These are phyloP conservation scores for Bettongia penicillata DNA, from an alignment of 2,113 vertebrate species.

Conservation along the genomic window DNA sequence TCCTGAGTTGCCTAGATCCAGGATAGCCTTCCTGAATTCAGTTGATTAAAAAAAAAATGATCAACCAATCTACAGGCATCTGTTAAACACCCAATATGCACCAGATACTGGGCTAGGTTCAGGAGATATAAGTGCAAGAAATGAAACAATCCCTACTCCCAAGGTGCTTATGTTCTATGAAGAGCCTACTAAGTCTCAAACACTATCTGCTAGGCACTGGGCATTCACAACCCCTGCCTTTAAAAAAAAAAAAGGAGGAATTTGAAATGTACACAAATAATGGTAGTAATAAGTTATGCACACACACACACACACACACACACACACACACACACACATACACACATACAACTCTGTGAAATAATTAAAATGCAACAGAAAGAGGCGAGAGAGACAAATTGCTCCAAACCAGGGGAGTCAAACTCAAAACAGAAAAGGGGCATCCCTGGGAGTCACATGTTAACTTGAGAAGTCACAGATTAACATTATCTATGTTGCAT, in stretches of 20 bases:
- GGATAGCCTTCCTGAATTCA: not conserved
- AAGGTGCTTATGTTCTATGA: not conserved
- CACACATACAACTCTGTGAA: not conserved
- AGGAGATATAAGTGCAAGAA: not conserved
- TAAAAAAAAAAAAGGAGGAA: not conserved
- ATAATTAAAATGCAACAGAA: not conserved
- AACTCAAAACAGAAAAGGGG: not conserved
- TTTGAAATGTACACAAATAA: not conserved
- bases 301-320: too few species aligned
- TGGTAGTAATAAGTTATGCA: not conserved
- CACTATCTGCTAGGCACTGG: not conserved
- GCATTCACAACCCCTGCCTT: not conserved
- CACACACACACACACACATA: too few species aligned
- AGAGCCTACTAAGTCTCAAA: not conserved
- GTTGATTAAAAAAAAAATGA: not conserved
- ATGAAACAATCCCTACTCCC: not conserved
- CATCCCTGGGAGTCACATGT: not conserved
- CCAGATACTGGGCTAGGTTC: too few species aligned
- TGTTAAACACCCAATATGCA: not conserved
- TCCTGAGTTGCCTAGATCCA: not conserved
- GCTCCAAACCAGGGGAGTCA: not conserved
- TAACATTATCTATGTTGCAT: not conserved
- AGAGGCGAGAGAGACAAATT: not conserved
- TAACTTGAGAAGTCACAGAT: not conserved
- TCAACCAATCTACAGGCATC: not conserved